Base-by-base conservation (phyloP, 37 sponge, comb jelly and placozoan species). In the Halisarca cf. caerulea region DNA sequence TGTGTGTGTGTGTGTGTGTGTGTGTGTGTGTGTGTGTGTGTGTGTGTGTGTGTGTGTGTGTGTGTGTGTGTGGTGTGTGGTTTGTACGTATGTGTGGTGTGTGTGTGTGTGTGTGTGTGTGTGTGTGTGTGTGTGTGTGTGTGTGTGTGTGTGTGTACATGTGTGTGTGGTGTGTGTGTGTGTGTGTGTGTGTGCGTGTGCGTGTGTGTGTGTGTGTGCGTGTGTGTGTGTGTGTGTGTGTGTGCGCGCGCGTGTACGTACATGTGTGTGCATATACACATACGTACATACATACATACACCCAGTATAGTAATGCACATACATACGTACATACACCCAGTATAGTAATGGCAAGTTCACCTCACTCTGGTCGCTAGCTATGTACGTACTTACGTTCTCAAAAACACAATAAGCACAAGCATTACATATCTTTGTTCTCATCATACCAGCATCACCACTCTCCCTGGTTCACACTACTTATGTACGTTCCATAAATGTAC, bases 41-140 rank as follows among this genome's bases (percentile, higher is more conserved):
- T 80, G 81, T 80, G 81, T 80, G 81, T 80, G 81, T 80, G 81
- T 54, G 58, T 80, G 81, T 80, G 81, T 80, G 81, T 80, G 81
- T 80, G 81, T 80, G 81, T 80, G 81, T 47, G 51, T 47, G 51
- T 47, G 51, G 6, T n/a, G n/a, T n/a, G n/a, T n/a, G n/a, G n/a
- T 55, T 20, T 55, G 57, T 55, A 55, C 11, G 57, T 11, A 17
- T 55, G 17, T 55, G 17, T 55, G 57, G 30, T 82, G 66, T 82
- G 66, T 82, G 83, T 82, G 66, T 64, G 66, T 61, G 83, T 82
- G 66, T 82, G 66, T 64, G 83, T 82, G 66, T 82, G 66, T 82
- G 83, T 82, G 66, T 64, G 86, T 30, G 75, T 84, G 77, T 55
- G 59, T 59, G 85, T 59, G 62, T 73, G 55, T 54, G 85, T 73